These are phyloP conservation scores for Trachymyrmex cornetzi DNA, from an alignment of 1,140 invertebrate genomes.

Conservation along the genomic window DNA sequence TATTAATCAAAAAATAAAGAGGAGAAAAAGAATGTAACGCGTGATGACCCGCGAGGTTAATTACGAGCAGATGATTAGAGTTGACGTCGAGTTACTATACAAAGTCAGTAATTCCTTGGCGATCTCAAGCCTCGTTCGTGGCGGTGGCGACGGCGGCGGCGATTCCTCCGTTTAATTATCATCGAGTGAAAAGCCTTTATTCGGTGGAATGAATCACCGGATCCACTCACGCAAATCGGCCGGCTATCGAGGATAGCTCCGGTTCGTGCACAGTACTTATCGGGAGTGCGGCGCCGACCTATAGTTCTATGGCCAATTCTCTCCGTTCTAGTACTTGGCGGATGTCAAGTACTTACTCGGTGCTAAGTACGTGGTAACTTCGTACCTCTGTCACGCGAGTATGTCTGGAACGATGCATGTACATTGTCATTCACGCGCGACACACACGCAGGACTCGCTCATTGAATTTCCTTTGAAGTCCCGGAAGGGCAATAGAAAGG, in stretches of 20 bases:
- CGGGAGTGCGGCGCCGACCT: conserved; percentile 1
- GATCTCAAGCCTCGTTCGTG: conserved; percentile 28
- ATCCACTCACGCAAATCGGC: conserved; percentile 61
- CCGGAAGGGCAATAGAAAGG: conserved; percentile 8
- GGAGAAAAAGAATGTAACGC: too few relatives aligned
- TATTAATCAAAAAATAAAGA: background rate
- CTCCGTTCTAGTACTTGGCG: conserved; percentile 28
- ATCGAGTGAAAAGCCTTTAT: conserved; percentile 42
- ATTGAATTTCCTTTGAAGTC: conserved; percentile 62
- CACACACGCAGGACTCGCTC: conserved; percentile 33
- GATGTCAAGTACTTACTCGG: conserved; percentile 39
- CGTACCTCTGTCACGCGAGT: conserved; percentile 1
- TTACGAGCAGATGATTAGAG: background rate
- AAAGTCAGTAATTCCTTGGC: conserved; percentile 2
- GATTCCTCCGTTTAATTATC: conserved; percentile 55
- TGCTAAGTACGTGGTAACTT: conserved; percentile 52
- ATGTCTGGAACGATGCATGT: background rate
- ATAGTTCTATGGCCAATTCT: conserved; percentile 52
- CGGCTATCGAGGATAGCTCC: conserved; percentile 44
- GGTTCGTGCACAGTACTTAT: conserved; percentile 44
- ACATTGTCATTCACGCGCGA: conserved; percentile 44
- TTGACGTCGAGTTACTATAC: background rate
- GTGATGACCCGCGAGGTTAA: background rate
- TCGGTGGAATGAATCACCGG: conserved; percentile 49
- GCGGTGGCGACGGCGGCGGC: background rate